These are phyloP conservation scores for Ophion obscuratus DNA, from an alignment of 2,888 invertebrate genomes.

Conservation along the genomic window DNA sequence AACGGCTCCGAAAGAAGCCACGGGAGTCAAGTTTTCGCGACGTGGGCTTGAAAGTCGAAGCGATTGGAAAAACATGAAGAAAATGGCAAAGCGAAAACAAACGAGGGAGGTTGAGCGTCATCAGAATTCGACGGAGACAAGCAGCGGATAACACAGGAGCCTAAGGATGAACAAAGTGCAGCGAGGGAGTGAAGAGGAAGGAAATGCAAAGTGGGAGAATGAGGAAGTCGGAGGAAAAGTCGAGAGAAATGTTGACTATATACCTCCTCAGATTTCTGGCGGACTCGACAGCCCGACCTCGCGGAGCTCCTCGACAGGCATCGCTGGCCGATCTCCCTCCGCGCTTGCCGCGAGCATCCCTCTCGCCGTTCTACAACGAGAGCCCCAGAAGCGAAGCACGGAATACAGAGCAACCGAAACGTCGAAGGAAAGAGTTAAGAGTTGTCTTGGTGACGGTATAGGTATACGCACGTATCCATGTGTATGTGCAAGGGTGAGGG, in stretches of 20 bases:
- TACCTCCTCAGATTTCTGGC: slow-evolving; percentile 75
- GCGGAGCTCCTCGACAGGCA: slow-evolving; percentile 48
- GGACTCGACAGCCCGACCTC: slow-evolving; percentile 74
- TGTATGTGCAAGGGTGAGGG: slow-evolving; percentile 38
- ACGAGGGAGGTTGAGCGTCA: not conserved
- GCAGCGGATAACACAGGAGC: slow-evolving; percentile 33
- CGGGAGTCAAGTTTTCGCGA: no score
- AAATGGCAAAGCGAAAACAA: no score
- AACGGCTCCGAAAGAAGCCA: no score
- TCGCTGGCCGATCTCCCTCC: slow-evolving; percentile 29
- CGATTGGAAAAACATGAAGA: no score
- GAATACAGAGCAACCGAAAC: slow-evolving; percentile 74
- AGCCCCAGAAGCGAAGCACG: slow-evolving; percentile 44
- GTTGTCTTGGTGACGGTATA: slow-evolving; percentile 76
- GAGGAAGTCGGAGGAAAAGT: slow-evolving; percentile 33
- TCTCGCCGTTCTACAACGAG: slow-evolving; percentile 49
- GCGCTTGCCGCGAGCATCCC: slow-evolving; percentile 22
- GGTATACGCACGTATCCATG: slow-evolving; percentile 5
- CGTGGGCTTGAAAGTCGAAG: no score
- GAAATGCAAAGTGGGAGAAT: slow-evolving; percentile 9
- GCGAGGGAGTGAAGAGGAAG: slow-evolving; percentile 64
- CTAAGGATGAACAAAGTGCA: slow-evolving; percentile 20
- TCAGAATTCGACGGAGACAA: not conserved
- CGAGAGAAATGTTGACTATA: slow-evolving; percentile 37
- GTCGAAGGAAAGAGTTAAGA: slow-evolving; percentile 81